Evolutionary conservation across 2,888 invertebrate genomes (phyloP).

Genomic region (Baccha elongata): DNA sequence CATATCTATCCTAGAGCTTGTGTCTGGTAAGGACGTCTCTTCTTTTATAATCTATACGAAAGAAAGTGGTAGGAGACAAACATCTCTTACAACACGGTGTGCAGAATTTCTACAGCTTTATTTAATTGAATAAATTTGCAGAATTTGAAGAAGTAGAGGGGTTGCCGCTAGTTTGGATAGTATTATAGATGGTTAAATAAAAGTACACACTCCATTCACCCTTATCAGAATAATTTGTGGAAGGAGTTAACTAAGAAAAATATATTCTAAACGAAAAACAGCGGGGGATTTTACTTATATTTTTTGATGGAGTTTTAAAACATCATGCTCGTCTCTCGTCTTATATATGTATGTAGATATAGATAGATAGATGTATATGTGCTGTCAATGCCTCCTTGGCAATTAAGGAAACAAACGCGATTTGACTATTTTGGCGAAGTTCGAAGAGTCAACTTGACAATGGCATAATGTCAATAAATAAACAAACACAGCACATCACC

Average conservation of each 20-base stretch:
- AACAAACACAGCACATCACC: constrained; percentile 16
- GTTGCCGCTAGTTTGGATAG: constrained; percentile 57
- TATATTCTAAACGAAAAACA: constrained; percentile 31
- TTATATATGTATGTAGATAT: not conserved
- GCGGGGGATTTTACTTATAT: constrained; percentile 60
- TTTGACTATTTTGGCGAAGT: constrained; percentile 39
- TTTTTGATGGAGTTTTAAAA: constrained; percentile 61
- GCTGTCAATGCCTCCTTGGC: constrained; percentile 27
- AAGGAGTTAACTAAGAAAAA: constrained; percentile 18
- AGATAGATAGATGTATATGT: not conserved
- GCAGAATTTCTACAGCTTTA: constrained; percentile 73
- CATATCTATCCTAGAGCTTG: not conserved
- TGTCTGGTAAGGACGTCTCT: constrained; percentile 61
- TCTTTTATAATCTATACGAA: no score
- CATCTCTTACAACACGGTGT: constrained; percentile 46
- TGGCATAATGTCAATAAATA: constrained; percentile 70
- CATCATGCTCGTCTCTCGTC: constrained; percentile 20
- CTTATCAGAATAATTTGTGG: not conserved
- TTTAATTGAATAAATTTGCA: constrained; percentile 74
- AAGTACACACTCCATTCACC: constrained; percentile 52
- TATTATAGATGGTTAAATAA: constrained; percentile 70
- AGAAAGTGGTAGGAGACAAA: constrained; percentile 59
- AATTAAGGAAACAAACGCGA: constrained; percentile 56
- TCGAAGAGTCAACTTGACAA: constrained; percentile 59
- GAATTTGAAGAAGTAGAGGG: constrained; percentile 68